Evolutionary conservation across 2,888 invertebrate species (phyloP).

Genomic region (Tetropium fuscum): DNA sequence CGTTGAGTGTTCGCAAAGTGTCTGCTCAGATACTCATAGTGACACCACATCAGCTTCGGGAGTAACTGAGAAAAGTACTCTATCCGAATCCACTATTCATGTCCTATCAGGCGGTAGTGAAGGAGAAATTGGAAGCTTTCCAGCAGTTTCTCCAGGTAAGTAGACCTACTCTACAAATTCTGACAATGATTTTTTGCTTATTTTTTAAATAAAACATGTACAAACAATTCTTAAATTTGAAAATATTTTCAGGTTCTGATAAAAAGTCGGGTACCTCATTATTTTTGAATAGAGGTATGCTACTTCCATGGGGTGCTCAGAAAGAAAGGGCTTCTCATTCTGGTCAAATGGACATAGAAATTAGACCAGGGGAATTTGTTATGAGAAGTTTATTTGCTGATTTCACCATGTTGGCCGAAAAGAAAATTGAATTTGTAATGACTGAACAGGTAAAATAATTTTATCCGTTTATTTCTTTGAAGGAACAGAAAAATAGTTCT

Average conservation of each 20-base stretch:
- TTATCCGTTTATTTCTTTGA: too few species aligned
- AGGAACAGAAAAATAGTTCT: too few species aligned
- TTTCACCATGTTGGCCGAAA: conserved; percentile 93
- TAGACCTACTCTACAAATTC: conserved; percentile 2
- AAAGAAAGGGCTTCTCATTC: conserved; percentile 71
- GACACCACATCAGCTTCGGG: conserved; percentile 63
- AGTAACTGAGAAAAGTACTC: conserved; percentile 59
- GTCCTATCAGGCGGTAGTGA: conserved; percentile 50
- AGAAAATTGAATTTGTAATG: conserved; percentile 96
- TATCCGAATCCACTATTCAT: conserved; percentile 60
- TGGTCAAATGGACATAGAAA: conserved; percentile 72
- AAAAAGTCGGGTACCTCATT: conserved; percentile 37
- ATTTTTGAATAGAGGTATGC: conserved; percentile 68
- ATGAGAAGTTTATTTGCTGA: conserved; percentile 96
- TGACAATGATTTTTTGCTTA: too few species aligned
- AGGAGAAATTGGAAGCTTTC: conserved; percentile 39
- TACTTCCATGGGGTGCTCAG: conserved; percentile 87
- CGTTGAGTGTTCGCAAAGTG: conserved; percentile 62
- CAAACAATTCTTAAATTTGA: neutral
- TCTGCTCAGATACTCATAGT: conserved; percentile 64
- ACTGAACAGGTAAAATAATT: too few species aligned
- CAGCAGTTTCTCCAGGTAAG: conserved; percentile 45
- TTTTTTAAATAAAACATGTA: too few species aligned
- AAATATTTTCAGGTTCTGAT: conserved; percentile 44
- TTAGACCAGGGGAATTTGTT: conserved; percentile 94